These are phyloP conservation scores for Bufo bufo DNA, from an alignment of 2,113 vertebrate species.

Conservation along the genomic window DNA sequence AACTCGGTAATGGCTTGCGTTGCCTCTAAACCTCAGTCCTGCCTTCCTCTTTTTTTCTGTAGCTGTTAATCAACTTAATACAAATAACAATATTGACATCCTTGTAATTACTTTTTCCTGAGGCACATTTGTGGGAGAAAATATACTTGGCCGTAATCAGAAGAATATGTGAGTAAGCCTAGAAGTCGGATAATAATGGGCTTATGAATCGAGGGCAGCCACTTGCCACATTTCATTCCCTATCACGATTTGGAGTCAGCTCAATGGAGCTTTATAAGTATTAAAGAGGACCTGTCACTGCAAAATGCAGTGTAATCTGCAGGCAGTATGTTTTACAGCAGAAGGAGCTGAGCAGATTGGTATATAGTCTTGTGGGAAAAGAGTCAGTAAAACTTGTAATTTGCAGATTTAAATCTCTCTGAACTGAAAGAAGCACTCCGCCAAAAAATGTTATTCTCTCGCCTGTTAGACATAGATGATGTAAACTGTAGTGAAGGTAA, in stretches of 20 bases:
- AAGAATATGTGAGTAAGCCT: conserved; percentile 64
- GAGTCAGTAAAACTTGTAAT: too few species aligned
- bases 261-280: conserved; percentile 9
- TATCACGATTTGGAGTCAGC: conserved; percentile 36
- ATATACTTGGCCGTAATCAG: conserved; percentile 75
- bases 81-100: conserved; percentile 77
- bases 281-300: too few species aligned
- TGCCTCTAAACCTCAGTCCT: conserved; percentile 63
- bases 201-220: conserved; percentile 37
- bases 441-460: too few species aligned
- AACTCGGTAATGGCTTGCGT: conserved; percentile 75
- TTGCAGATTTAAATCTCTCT: too few species aligned
- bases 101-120: conserved; percentile 78
- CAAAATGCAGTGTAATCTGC: too few species aligned
- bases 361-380: too few species aligned
- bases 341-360: too few species aligned
- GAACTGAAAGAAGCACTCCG: too few species aligned
- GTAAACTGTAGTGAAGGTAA: too few species aligned
- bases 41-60: conserved; percentile 62
- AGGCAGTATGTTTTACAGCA: too few species aligned
- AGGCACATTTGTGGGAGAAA: conserved; percentile 69
- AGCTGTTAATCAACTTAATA: conserved; percentile 82
- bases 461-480: too few species aligned
- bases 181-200: conserved; percentile 34
- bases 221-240: conserved; percentile 34